Percentiles rank a stretch among this genome's conserved stretches.
Conservation (phyloP, 2,797 vertebrate species). For the Sebastes hubbsi region DNA sequence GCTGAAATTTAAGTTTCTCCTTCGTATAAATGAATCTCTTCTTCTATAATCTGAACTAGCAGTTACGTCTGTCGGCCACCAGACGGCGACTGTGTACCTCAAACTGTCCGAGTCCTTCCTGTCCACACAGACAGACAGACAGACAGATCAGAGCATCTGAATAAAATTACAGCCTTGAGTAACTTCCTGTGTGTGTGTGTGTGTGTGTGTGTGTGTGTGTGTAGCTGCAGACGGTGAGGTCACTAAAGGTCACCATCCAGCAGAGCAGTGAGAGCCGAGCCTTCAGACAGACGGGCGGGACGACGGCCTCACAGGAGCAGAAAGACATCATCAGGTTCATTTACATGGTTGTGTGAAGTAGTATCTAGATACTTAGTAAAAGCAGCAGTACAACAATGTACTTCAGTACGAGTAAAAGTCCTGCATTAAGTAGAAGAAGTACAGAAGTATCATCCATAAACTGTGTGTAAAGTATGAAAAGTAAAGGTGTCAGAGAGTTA, state of each 20-base stretch:
- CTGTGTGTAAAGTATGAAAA: neutral
- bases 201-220: neutral
- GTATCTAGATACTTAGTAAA: neutral
- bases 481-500: neutral
- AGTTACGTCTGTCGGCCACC: slow-evolving; percentile 4
- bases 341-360: neutral
- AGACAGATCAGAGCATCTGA: slow-evolving; percentile 32
- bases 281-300: slow-evolving; percentile 82
- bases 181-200: slow-evolving; percentile 41
- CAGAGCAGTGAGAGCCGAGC: slow-evolving; percentile 91
- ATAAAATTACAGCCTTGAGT: slow-evolving; percentile 49
- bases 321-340: neutral
- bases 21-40: neutral
- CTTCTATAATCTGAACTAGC: neutral
- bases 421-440: neutral
- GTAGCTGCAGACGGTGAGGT: slow-evolving; percentile 81
- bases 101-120: neutral
- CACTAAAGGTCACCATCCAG: slow-evolving; percentile 96
- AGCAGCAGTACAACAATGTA: neutral
- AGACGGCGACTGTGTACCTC: slow-evolving; percentile 13
- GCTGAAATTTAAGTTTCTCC: neutral
- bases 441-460: neutral
- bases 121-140: neutral
- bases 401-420: neutral
- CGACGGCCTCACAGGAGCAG: slow-evolving; percentile 19